A percentile compares a stretch with the other conserved stretches of the same genome.
phyloP scores from a whole-genome alignment of 2,888 invertebrate species.

The Bellardia pandia region DNA sequence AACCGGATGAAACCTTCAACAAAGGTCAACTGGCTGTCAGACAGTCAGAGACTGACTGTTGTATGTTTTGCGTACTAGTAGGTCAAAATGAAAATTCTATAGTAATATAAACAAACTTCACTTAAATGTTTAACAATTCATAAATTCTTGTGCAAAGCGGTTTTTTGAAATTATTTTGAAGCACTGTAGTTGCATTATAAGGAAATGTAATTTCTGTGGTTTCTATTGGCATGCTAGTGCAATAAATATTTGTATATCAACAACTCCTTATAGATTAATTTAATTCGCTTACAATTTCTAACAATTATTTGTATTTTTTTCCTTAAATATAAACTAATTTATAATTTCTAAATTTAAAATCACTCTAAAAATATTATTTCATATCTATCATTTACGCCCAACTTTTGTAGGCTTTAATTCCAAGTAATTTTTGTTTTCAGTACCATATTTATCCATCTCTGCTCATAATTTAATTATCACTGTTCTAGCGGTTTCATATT shows the following conservation, averaged over 20 bases:
- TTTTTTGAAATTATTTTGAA: not conserved
- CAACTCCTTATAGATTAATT: too few species aligned
- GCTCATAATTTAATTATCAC: conserved; percentile 45
- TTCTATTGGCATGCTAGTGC: too few species aligned
- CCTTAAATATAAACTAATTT: too few species aligned
- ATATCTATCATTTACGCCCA: not conserved
- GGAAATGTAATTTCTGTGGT: too few species aligned
- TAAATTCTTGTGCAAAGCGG: not conserved
- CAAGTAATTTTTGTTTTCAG: not conserved
- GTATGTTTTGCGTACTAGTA: conserved; percentile 38
- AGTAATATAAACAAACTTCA: conserved; percentile 39
- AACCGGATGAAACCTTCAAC: conserved; percentile 64
- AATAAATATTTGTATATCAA: too few species aligned
- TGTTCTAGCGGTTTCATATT: conserved; percentile 33
- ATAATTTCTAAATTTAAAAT: too few species aligned
- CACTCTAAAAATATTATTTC: too few species aligned
- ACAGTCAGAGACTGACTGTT: conserved; percentile 14
- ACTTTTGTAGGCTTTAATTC: not conserved
- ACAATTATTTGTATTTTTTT: too few species aligned
- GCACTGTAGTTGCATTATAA: too few species aligned
- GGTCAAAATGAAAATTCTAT: conserved; percentile 51
- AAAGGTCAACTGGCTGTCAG: conserved; percentile 55
- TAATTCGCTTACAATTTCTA: too few species aligned
- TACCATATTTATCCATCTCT: not conserved
- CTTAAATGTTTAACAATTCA: conserved; percentile 5